These are phyloP conservation scores for Leptinotarsa texana DNA, from an alignment of 1,140 invertebrate species.

Conservation along the genomic window DNA sequence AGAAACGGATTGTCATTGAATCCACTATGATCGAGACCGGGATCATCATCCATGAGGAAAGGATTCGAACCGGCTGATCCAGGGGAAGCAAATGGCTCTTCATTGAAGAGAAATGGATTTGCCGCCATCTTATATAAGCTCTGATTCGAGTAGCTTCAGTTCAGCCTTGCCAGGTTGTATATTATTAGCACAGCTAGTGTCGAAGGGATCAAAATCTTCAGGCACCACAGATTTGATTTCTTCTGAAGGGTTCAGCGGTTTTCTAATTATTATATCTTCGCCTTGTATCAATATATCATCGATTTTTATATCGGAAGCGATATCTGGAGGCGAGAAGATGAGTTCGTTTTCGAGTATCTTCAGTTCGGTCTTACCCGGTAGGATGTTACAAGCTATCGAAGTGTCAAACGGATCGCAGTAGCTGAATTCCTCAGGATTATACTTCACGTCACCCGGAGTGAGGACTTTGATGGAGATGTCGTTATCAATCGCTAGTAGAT, in stretches of 20 bases:
- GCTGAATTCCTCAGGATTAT: constrained; percentile 53
- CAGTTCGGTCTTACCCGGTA: constrained; percentile 76
- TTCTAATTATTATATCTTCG: constrained; percentile 42
- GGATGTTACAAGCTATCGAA: constrained; percentile 71
- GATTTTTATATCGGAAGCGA: background rate
- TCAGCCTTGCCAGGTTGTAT: constrained; percentile 65
- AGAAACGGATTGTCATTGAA: constrained; percentile 64
- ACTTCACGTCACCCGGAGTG: constrained; percentile 58
- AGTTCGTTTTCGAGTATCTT: constrained; percentile 77
- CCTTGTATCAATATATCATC: constrained; percentile 33
- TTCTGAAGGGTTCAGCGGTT: constrained; percentile 56
- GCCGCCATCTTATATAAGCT: constrained; percentile 64
- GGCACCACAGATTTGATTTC: constrained; percentile 1
- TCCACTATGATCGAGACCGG: constrained; percentile 48
- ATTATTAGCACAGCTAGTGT: constrained; percentile 65
- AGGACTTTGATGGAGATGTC: constrained; percentile 64
- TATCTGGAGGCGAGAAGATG: constrained; percentile 44
- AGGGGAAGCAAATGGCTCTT: constrained; percentile 61
- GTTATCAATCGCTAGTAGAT: constrained; percentile 65
- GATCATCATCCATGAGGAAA: constrained; percentile 68
- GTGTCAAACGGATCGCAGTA: constrained; percentile 79
- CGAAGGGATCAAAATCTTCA: constrained; percentile 67
- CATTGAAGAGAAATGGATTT: constrained; percentile 78
- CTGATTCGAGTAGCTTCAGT: constrained; percentile 65
- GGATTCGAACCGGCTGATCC: constrained; percentile 66